Evolutionary conservation across 2,113 vertebrate species (phyloP).

Genomic region (Actenoides hombroni): DNA sequence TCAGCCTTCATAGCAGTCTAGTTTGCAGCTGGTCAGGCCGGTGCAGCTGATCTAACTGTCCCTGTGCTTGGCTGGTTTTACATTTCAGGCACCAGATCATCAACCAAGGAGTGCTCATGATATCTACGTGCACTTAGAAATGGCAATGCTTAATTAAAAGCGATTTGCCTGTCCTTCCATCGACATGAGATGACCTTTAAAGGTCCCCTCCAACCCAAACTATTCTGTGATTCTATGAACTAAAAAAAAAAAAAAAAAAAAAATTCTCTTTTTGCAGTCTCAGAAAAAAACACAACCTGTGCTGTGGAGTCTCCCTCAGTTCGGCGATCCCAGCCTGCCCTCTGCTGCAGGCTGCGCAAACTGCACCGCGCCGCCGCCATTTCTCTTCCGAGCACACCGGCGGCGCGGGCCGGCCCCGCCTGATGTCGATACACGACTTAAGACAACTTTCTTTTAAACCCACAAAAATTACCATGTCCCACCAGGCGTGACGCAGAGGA

Average conservation of each 20-base stretch:
- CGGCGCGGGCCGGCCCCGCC: not conserved
- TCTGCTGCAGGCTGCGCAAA: slow-evolving; percentile 21
- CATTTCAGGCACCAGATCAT: not conserved
- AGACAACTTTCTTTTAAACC: not conserved
- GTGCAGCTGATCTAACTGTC: not conserved
- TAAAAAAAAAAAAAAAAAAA: not conserved
- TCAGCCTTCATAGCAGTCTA: not conserved
- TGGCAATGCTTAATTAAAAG: not conserved
- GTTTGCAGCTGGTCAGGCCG: not conserved
- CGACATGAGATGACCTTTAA: not conserved
- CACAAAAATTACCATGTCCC: not conserved
- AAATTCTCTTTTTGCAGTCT: rapidly evolving
- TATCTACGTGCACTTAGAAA: not conserved
- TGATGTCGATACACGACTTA: rapidly evolving
- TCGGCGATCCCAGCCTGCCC: not conserved
- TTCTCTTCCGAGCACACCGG: rapidly evolving
- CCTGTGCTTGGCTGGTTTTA: not conserved
- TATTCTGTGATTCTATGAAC: not conserved
- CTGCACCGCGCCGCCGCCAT: rapidly evolving
- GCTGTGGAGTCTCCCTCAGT: rapidly evolving
- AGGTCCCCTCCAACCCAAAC: not conserved
- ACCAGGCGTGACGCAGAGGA: not conserved
- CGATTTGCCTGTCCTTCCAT: not conserved
- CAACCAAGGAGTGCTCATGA: not conserved
- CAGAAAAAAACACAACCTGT: too few species aligned